Conservation (phyloP, 2,888 invertebrate species). For the Cryptus armator region DNA sequence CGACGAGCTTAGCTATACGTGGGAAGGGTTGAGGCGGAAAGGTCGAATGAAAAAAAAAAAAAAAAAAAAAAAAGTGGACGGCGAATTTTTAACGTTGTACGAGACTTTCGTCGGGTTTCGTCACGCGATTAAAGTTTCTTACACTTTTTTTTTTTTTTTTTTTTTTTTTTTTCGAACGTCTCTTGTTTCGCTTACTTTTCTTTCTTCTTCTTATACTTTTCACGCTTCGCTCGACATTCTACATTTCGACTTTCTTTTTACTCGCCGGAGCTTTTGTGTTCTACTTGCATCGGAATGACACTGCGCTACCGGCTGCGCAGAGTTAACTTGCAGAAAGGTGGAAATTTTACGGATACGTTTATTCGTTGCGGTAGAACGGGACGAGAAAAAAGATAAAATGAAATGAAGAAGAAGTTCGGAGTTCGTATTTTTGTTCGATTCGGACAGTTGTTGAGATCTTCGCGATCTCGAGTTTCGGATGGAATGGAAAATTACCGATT, state of each 20-base stretch:
- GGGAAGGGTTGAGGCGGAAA: neutral
- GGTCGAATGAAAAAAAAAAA: conserved; percentile 13
- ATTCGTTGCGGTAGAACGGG: neutral
- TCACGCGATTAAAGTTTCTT: conserved; percentile 19
- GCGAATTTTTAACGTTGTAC: neutral
- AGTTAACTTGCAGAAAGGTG: neutral
- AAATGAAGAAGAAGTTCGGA: no score
- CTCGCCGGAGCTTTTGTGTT: neutral
- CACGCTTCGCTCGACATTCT: neutral
- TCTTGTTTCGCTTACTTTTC: neutral
- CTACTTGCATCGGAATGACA: neutral
- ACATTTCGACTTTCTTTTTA: neutral
- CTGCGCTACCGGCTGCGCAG: neutral
- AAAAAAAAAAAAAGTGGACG: neutral
- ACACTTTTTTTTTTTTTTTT: neutral
- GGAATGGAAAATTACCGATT: no score
- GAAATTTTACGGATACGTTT: neutral
- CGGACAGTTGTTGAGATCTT: no score
- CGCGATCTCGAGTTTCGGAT: no score
- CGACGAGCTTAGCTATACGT: conserved; percentile 4
- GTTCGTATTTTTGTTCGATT: no score
- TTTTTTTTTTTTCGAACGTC: neutral
- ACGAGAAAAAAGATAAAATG: neutral
- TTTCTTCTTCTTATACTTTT: neutral
- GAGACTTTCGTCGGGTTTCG: conserved; percentile 9